These are phyloP conservation scores for Hyperoodon ampullatus DNA, from an alignment of 2,113 vertebrate species.

Conservation along the genomic window DNA sequence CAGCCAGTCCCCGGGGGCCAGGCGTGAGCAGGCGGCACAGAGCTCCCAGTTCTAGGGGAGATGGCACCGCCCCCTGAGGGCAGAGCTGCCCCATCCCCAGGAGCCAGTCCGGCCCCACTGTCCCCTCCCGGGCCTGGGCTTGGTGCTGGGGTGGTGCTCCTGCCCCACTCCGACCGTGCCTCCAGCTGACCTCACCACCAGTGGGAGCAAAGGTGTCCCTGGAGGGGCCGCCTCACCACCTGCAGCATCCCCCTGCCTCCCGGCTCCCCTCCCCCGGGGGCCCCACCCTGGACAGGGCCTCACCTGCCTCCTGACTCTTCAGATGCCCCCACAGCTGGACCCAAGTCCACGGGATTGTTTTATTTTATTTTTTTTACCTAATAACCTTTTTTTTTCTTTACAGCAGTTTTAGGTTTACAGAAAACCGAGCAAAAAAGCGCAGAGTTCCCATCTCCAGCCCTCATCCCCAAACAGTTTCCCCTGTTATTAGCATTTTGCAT, in stretches of 20 bases:
- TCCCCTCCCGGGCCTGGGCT: rapidly evolving
- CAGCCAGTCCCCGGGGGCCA: rapidly evolving
- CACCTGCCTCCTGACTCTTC: not conserved
- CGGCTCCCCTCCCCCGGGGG: not conserved
- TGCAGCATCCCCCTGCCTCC: not conserved
- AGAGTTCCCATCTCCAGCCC: rapidly evolving
- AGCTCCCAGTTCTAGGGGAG: not conserved
- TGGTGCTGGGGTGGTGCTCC: rapidly evolving
- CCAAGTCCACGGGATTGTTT: not conserved
- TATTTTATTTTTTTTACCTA: too few relatives aligned
- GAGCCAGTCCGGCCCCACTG: not conserved
- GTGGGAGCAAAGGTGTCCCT: rapidly evolving
- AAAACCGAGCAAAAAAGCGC: rapidly evolving
- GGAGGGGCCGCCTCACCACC: rapidly evolving
- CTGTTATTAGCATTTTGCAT: rapidly evolving
- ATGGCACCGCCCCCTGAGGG: not conserved
- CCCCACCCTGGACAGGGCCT: not conserved
- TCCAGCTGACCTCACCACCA: not conserved
- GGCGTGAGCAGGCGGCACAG: too few relatives aligned
- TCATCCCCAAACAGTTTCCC: not conserved
- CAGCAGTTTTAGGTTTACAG: too few relatives aligned
- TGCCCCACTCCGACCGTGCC: not conserved
- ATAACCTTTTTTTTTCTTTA: not conserved
- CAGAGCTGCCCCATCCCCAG: rapidly evolving
- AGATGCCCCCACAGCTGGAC: not conserved